Percentiles rank a stretch among this genome's conserved stretches.
These are phyloP conservation scores for Nesogale talazaci DNA, from an alignment of 2,113 vertebrate genomes.

Conservation along the genomic window DNA sequence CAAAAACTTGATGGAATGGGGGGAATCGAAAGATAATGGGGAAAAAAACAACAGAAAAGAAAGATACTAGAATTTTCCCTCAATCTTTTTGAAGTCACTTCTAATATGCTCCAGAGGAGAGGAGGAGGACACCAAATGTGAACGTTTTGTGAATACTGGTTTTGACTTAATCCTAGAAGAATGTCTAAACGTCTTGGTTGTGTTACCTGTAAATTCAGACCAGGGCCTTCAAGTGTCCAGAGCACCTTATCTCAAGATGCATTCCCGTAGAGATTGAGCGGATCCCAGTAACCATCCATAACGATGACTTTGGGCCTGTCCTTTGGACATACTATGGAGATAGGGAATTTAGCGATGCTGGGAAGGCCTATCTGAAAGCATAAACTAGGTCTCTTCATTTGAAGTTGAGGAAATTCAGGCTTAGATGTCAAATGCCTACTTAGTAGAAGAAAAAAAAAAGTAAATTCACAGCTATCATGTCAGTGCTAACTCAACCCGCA, in stretches of 20 bases:
- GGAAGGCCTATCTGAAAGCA: background rate
- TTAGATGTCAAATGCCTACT: background rate
- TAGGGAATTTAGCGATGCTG: background rate
- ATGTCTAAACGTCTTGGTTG: background rate
- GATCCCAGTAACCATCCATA: background rate
- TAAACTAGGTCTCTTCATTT: background rate
- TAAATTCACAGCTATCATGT: too few relatives aligned
- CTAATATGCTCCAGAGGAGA: background rate
- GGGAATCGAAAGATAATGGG: too few relatives aligned
- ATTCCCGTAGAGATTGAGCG: background rate
- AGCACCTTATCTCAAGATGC: background rate
- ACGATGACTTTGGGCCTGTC: too few relatives aligned
- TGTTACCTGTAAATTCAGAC: slow-evolving; percentile 5
- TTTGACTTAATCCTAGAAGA: background rate
- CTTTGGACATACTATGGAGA: background rate
- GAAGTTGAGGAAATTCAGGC: background rate
- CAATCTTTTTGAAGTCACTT: too few relatives aligned
- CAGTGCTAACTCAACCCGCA: too few relatives aligned
- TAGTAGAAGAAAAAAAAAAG: too few relatives aligned
- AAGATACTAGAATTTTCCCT: too few relatives aligned
- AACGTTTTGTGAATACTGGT: background rate
- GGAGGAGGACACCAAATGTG: background rate
- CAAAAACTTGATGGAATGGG: too few relatives aligned
- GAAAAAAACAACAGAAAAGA: too few relatives aligned
- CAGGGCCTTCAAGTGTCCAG: background rate